Conservation (phyloP, 2,888 invertebrate species). For the Volucella inflata region DNA sequence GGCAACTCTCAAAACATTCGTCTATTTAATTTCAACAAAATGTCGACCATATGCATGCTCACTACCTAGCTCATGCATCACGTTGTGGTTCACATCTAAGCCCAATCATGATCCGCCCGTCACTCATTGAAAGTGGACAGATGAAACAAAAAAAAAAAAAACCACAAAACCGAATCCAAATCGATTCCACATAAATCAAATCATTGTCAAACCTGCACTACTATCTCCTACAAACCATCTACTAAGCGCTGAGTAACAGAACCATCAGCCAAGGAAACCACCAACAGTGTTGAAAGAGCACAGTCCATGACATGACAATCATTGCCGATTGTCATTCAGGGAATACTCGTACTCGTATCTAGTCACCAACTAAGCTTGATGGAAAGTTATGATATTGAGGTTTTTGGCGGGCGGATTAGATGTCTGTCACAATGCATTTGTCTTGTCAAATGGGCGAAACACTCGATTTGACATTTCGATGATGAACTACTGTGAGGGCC, state of each 20-base stretch:
- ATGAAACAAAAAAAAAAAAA: conserved; percentile 35
- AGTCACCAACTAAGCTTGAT: conserved; percentile 24
- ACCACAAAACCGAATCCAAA: conserved; percentile 37
- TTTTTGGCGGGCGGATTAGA: conserved; percentile 22
- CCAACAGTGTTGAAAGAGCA: conserved; percentile 29
- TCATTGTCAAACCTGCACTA: conserved; percentile 32
- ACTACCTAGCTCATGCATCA: conserved; percentile 14
- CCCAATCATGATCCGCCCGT: conserved; percentile 63
- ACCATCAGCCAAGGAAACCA: conserved; percentile 3
- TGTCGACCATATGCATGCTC: not conserved
- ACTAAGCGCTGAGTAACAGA: conserved; percentile 1
- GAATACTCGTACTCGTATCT: conserved; percentile 38
- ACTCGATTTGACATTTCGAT: conserved; percentile 64
- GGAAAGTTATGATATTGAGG: conserved; percentile 54
- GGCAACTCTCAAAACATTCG: no score
- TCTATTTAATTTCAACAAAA: conserved; percentile 18
- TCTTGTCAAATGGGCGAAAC: conserved; percentile 55
- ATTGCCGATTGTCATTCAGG: conserved; percentile 50
- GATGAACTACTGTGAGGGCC: conserved; percentile 48
- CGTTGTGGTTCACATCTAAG: conserved; percentile 32
- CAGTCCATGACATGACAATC: conserved; percentile 18
- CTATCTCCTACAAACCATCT: not conserved
- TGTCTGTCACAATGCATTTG: not conserved
- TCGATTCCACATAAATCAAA: conserved; percentile 53
- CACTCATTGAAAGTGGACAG: conserved; percentile 47